Percentiles rank a stretch among this genome's conserved stretches.
Conservation (phyloP, 2,797 vertebrate species). For the Fringilla coelebs region DNA sequence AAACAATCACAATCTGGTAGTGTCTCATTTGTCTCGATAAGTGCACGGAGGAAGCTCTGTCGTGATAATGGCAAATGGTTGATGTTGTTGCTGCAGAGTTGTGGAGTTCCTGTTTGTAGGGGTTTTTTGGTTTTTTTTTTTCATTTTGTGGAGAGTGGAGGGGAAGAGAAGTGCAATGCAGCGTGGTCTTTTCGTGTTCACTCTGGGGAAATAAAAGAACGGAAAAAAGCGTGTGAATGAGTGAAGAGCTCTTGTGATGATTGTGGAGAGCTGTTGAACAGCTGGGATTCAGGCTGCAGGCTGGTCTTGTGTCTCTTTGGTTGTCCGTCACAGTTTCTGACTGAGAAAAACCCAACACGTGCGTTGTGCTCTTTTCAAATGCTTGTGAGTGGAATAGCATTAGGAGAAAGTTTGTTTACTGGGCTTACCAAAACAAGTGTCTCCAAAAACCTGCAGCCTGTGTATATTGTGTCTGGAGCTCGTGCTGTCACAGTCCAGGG, state of each 20-base stretch:
- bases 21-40: neutral
- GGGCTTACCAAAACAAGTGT: neutral
- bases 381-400: fast-evolving
- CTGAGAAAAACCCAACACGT: neutral
- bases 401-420: neutral
- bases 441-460: neutral
- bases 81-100: neutral
- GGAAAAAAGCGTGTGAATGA: neutral
- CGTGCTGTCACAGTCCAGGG: fast-evolving
- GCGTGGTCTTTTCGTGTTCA: neutral
- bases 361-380: neutral
- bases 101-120: neutral
- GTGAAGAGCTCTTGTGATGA: neutral
- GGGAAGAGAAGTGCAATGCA: neutral
- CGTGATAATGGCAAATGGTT: neutral
- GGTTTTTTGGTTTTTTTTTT: neutral
- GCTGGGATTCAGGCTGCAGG: neutral
- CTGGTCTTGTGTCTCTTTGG: neutral
- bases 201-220: neutral
- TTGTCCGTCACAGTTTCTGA: neutral
- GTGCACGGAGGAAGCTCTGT: neutral
- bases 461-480: neutral
- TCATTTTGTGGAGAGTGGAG: neutral
- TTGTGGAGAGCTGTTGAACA: neutral
- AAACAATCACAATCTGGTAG: neutral